These are phyloP conservation scores for Beroe forskalii DNA, from an alignment of 37 sponge, comb jelly and placozoan species.

Conservation along the genomic window DNA sequence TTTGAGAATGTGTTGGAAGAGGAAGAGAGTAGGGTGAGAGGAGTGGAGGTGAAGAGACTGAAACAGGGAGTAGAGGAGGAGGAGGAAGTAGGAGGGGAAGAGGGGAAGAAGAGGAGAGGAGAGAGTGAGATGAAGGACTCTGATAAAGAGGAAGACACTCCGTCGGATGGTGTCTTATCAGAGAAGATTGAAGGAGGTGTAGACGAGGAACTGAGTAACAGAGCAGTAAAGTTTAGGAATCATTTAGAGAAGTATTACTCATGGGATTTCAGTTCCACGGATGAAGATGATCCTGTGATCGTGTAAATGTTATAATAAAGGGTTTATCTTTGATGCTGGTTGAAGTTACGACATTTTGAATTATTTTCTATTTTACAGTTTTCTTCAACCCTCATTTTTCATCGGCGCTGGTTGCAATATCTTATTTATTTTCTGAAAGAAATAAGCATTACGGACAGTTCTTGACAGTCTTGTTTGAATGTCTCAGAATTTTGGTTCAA, in stretches of 20 bases:
- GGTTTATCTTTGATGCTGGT: background rate
- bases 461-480: too few relatives aligned
- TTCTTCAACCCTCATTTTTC: too few relatives aligned
- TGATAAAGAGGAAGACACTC: background rate
- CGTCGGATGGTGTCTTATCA: background rate
- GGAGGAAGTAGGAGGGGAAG: background rate
- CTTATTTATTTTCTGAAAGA: too few relatives aligned
- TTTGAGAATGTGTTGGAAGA: background rate
- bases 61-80: background rate
- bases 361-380: too few relatives aligned
- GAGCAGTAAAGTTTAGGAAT: slow-evolving; percentile 76
- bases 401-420: too few relatives aligned
- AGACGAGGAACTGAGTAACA: slow-evolving; percentile 69
- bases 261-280: slow-evolving; percentile 83
- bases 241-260: slow-evolving; percentile 75
- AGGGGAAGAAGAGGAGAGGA: background rate
- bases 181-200: too few relatives aligned
- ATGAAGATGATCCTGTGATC: slow-evolving; percentile 80
- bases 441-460: too few relatives aligned
- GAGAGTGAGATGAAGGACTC: background rate
- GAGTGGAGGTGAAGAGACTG: background rate
- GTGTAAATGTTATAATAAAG: slow-evolving; percentile 64
- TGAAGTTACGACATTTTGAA: too few relatives aligned
- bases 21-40: background rate
- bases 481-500: too few relatives aligned